phyloP scores from a whole-genome alignment of 1,140 invertebrate species.

The Bombus waltoni region DNA sequence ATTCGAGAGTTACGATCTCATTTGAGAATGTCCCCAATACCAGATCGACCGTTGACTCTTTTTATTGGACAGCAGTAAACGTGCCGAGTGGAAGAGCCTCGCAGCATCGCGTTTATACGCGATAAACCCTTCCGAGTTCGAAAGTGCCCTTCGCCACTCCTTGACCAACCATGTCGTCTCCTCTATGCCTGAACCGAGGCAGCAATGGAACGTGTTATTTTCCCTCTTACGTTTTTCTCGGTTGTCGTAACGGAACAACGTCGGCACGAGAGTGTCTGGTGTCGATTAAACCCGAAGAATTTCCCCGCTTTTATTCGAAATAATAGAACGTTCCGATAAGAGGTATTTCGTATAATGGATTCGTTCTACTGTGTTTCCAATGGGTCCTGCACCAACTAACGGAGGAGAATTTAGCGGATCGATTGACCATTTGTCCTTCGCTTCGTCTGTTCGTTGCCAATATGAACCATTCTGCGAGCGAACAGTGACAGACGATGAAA shows the following conservation, averaged over 20 bases:
- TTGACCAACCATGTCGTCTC: conserved; percentile 10
- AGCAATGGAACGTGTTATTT: conserved; percentile 23
- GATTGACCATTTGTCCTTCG: neutral
- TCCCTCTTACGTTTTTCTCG: conserved; percentile 21
- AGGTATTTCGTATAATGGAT: neutral
- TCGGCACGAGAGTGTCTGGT: neutral
- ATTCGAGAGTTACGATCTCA: no score
- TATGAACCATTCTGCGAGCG: neutral
- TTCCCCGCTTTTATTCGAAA: conserved; percentile 18
- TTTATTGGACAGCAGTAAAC: conserved; percentile 43
- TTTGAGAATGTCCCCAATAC: conserved; percentile 31
- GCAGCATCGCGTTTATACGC: conserved; percentile 22
- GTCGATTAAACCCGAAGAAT: conserved; percentile 41
- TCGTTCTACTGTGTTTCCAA: neutral
- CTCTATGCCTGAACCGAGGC: neutral
- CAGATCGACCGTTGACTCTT: conserved; percentile 28
- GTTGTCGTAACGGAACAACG: neutral
- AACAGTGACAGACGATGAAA: neutral
- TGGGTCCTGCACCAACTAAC: neutral
- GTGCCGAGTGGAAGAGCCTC: conserved; percentile 38
- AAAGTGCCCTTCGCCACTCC: conserved; percentile 35
- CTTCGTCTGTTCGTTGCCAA: neutral
- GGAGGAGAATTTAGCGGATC: neutral
- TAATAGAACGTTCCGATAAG: conserved; percentile 1
- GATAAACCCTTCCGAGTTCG: conserved; percentile 34